Conservation (phyloP, 2,888 invertebrate genomes). For the Himalopsyche japonica region DNA sequence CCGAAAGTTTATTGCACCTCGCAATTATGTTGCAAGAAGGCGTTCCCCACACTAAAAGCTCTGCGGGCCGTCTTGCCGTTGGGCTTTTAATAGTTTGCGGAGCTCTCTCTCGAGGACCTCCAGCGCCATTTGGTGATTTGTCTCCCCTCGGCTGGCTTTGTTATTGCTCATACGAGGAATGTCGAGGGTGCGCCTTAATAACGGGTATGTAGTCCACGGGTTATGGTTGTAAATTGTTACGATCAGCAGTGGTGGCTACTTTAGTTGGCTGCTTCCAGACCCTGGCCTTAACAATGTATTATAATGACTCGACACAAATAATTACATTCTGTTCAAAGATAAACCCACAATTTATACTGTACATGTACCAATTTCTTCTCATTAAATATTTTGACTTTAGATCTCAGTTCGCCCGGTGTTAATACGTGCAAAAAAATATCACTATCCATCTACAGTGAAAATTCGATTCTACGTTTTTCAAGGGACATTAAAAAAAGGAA, state of each 20-base stretch:
- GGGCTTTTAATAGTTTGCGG: conserved; percentile 22
- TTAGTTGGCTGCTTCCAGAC: no score
- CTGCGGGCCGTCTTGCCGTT: not conserved
- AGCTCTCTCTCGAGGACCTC: conserved; percentile 12
- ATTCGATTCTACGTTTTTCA: no score
- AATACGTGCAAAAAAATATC: no score
- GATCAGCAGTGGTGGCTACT: not conserved
- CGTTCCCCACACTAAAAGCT: not conserved
- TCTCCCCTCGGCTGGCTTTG: conserved; percentile 13
- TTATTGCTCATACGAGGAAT: conserved; percentile 16
- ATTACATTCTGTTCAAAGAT: no score
- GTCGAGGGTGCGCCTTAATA: conserved; percentile 1
- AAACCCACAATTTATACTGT: no score
- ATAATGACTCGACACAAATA: no score
- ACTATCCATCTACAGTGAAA: no score
- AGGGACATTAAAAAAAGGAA: no score
- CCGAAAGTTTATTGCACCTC: conserved; percentile 2
- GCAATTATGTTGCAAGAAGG: conserved; percentile 9
- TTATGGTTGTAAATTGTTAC: conserved; percentile 3
- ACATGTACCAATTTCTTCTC: no score
- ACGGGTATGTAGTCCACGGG: conserved; percentile 1
- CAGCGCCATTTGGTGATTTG: conserved; percentile 21
- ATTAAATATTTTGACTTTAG: no score
- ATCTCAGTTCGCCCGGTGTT: no score
- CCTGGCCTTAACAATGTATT: no score